These are phyloP conservation scores for Reticulitermes speratus DNA, from an alignment of 1,140 invertebrate species.

Conservation along the genomic window DNA sequence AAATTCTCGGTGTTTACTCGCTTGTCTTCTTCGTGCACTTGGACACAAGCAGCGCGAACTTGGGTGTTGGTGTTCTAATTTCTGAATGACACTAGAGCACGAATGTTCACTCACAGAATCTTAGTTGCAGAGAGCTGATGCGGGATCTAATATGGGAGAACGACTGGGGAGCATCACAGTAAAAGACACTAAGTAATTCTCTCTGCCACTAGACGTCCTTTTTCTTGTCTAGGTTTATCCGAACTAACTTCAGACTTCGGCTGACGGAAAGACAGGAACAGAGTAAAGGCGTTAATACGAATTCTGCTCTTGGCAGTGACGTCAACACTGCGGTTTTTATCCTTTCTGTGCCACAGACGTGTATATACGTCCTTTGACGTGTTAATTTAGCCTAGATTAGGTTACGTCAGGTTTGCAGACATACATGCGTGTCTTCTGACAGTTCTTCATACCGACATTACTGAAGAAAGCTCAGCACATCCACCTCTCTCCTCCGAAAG, in stretches of 20 bases:
- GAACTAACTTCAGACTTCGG: neutral
- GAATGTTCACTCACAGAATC: neutral
- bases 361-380: too few relatives aligned
- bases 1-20: too few relatives aligned
- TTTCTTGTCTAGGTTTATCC: neutral
- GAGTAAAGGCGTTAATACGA: neutral
- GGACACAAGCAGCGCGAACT: too few relatives aligned
- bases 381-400: too few relatives aligned
- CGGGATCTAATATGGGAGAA: neutral
- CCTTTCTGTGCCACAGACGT: too few relatives aligned
- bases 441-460: too few relatives aligned
- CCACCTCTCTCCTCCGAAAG: too few relatives aligned
- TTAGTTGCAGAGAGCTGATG: neutral
- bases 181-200: constrained; percentile 1
- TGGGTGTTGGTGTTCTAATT: neutral
- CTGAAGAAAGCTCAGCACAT: too few relatives aligned
- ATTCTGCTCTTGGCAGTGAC: neutral
- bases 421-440: too few relatives aligned
- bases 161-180: neutral
- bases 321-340: neutral
- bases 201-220: neutral
- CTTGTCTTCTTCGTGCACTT: too few relatives aligned
- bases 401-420: too few relatives aligned
- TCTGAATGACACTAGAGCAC: neutral
- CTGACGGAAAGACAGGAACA: neutral